Evolutionary conservation across 2,797 vertebrate species (phyloP).

Genomic region (Sebastes wilsoni): DNA sequence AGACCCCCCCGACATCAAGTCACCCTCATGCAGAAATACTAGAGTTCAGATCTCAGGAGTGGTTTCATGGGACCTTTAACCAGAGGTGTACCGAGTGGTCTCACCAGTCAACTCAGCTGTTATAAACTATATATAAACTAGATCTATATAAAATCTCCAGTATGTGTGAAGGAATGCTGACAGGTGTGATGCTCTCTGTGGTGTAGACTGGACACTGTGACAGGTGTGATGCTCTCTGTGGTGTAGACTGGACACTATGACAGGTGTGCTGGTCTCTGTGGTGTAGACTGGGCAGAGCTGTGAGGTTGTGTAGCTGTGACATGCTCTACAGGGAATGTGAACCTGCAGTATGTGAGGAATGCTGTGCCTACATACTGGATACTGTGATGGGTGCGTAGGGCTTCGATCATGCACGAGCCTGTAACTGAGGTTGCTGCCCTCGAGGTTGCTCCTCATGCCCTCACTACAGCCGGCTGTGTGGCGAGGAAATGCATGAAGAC

Average conservation of each 20-base stretch:
- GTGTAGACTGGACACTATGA: background rate
- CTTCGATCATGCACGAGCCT: constrained; percentile 67
- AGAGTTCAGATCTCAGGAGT: background rate
- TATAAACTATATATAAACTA: background rate
- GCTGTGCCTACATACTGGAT: constrained; percentile 21
- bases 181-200: too few relatives aligned
- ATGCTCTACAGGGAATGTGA: constrained; percentile 74
- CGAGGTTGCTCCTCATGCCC: constrained; percentile 80
- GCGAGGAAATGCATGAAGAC: constrained; percentile 67
- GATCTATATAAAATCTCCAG: constrained; percentile 74
- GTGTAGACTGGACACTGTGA: too few relatives aligned
- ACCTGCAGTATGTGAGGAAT: constrained; percentile 33
- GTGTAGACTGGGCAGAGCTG: constrained; percentile 35
- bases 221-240: too few relatives aligned
- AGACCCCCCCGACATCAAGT: background rate
- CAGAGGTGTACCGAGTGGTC: constrained; percentile 3
- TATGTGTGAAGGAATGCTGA: constrained; percentile 64
- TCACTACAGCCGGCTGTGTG: constrained; percentile 74
- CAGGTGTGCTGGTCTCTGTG: constrained; percentile 16
- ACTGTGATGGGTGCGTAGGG: constrained; percentile 43
- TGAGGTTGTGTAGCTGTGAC: constrained; percentile 68
- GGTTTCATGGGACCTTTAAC: constrained; percentile 38
- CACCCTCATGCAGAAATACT: background rate
- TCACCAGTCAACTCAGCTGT: constrained; percentile 7
- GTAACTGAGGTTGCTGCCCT: constrained; percentile 55